Evolutionary conservation across 1,140 invertebrate species (phyloP), one percentile per base, ranked within the genome.

Genomic region (Philopotamus ludificatus): DNA sequence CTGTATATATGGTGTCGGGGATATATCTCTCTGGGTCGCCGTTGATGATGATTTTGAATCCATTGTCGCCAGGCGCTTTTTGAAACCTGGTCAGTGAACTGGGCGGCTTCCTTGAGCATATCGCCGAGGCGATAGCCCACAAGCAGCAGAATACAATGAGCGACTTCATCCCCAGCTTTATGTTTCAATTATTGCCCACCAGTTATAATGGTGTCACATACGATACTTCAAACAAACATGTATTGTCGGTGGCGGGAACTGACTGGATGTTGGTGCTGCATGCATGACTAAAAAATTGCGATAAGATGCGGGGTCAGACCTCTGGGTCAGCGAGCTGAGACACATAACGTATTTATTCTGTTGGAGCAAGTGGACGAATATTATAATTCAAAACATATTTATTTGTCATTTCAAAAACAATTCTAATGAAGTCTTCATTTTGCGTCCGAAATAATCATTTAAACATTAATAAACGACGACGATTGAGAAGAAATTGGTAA

Each of bases 11-110:
- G 67, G 89, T 85, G 51, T 88, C 89, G 1, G 91, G 89, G 26
- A 87, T 84, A 75, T 93, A 94, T 73, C 88, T 87, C 71, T 88
- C 84, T 16, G 87, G 82, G 71, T 89, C 84, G 63, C 89, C 91
- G 71, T 86, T 89, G 63, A 93, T 81, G 71, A 87, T 81, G 71
- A 94, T 86, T 71, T 84, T 84, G 77, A 90, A 93, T 72, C 88
- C 90, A 79, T 91, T 90, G 77, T 93, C 91, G 16, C 91, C 91
- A n/a, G 83, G 80, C 1, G 75, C 72, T 76, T 83, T 84, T n/a
- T 57, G 71, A 21, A 63, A 68, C 54, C 75, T 72, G 1, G 74
- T 75, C 7, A 75, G 75, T 51, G 74, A 73, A 20, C 71, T 63
- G 42, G 72, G 74, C 1, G 71, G 74, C 68, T 53, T 72, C 58